A percentile compares a stretch with the other conserved stretches of the same genome.
These are phyloP conservation scores for Varanus komodoensis DNA, from an alignment of 2,113 vertebrate species.

Conservation along the genomic window DNA sequence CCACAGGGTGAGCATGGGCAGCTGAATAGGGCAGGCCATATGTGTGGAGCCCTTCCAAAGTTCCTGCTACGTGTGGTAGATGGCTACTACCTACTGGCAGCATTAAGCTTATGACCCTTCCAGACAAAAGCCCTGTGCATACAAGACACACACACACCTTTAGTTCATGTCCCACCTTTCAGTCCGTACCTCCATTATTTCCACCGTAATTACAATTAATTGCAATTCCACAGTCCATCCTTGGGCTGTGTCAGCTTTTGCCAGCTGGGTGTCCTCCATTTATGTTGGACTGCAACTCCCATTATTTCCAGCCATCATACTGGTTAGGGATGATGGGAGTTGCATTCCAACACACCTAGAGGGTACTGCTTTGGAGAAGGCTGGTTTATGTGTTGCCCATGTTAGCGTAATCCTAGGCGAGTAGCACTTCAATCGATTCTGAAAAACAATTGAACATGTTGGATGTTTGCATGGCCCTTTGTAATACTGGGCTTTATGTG, in stretches of 20 bases:
- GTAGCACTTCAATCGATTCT: neutral
- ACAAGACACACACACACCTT: neutral
- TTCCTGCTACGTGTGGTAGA: slow-evolving; percentile 16
- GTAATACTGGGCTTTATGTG: neutral
- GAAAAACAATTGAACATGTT: neutral
- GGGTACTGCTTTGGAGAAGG: neutral
- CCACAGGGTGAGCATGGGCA: neutral
- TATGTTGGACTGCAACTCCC: no score
- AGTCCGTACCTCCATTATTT: neutral
- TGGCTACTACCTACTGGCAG: neutral
- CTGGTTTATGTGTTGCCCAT: neutral
- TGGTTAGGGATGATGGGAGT: neutral
- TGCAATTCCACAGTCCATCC: no score
- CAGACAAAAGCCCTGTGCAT: no score
- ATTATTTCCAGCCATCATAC: no score
- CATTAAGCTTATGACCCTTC: rapidly evolving
- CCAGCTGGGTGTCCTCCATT: neutral
- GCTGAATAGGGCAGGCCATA: neutral
- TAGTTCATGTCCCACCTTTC: no score
- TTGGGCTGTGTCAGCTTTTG: neutral
- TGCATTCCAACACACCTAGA: neutral
- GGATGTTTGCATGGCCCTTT: neutral
- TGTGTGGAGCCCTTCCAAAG: neutral
- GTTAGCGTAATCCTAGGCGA: neutral
- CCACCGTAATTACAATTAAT: no score